A percentile compares a stretch with the other conserved stretches of the same genome.
phyloP scores from a whole-genome alignment of 2,113 vertebrate genomes.

The Baryphthengus martii region DNA sequence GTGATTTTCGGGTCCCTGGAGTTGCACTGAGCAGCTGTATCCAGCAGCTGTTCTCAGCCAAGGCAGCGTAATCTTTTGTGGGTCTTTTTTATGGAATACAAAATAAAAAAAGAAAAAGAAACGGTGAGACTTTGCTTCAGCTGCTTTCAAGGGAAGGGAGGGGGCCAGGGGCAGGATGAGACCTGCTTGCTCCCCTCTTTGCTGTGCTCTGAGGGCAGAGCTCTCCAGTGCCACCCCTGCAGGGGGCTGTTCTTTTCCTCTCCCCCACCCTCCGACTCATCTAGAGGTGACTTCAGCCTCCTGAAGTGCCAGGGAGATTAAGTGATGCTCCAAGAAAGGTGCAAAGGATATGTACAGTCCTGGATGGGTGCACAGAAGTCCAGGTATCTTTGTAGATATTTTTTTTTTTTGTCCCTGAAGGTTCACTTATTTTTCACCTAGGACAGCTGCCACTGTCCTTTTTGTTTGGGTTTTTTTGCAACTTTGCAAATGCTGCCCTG shows the following conservation, averaged over 20 bases:
- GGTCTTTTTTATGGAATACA: conserved; percentile 32
- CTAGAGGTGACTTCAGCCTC: background rate
- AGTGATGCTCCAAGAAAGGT: background rate
- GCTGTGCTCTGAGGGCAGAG: background rate
- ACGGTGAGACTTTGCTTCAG: background rate
- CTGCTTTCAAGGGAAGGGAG: background rate
- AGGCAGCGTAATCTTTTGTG: background rate
- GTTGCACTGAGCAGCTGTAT: conserved; percentile 41
- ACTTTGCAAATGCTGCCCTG: background rate
- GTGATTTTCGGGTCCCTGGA: background rate
- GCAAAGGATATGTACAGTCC: rapidly evolving
- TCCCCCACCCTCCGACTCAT: rapidly evolving
- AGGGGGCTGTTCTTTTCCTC: background rate
- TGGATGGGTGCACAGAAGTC: no score
- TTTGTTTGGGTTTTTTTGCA: no score
- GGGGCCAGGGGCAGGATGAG: rapidly evolving
- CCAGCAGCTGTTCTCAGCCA: background rate
- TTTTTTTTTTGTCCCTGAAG: background rate
- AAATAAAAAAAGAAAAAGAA: background rate
- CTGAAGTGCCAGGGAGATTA: background rate
- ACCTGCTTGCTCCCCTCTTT: background rate
- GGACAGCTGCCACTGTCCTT: background rate
- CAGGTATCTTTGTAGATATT: background rate
- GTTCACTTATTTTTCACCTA: background rate
- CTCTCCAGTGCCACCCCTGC: rapidly evolving